Conservation (phyloP, 35 echinoderm and acorn worm genomes). For the Stichopus chloronotus region DNA sequence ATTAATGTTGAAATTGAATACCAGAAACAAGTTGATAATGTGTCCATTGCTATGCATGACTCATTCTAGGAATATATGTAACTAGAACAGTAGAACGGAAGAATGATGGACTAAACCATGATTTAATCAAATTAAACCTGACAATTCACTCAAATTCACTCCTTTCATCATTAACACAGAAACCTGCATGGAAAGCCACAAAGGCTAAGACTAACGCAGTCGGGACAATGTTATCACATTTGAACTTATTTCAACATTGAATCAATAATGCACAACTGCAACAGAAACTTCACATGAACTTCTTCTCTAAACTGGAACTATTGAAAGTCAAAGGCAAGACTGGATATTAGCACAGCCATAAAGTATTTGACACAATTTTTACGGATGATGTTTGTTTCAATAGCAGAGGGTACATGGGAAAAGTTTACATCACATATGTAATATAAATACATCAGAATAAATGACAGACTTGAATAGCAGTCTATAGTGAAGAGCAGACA, state of each 20-base stretch:
- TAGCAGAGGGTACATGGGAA: no score
- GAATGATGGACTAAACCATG: conserved; percentile 5
- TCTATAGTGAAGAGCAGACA: no score
- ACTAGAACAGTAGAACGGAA: neutral
- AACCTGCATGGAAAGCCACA: neutral
- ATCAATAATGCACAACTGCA: neutral
- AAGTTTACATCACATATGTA: no score
- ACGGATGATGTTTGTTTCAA: no score
- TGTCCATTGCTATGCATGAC: neutral
- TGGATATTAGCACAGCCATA: no score
- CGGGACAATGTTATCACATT: neutral
- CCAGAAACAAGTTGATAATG: neutral
- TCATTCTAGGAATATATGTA: conserved; percentile 16
- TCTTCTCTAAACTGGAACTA: neutral
- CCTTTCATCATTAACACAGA: conserved; percentile 5
- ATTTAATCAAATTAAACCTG: conserved; percentile 38
- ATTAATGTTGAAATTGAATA: conserved; percentile 10
- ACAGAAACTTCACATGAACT: neutral
- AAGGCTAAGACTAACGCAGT: neutral
- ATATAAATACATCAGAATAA: no score
- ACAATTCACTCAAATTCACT: conserved; percentile 41
- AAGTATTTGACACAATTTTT: no score
- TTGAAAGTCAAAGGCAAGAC: no score
- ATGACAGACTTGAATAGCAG: no score
- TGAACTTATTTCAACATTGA: neutral